These are phyloP conservation scores for Zosterops lateralis DNA, from an alignment of 2,113 vertebrate genomes.

Conservation along the genomic window DNA sequence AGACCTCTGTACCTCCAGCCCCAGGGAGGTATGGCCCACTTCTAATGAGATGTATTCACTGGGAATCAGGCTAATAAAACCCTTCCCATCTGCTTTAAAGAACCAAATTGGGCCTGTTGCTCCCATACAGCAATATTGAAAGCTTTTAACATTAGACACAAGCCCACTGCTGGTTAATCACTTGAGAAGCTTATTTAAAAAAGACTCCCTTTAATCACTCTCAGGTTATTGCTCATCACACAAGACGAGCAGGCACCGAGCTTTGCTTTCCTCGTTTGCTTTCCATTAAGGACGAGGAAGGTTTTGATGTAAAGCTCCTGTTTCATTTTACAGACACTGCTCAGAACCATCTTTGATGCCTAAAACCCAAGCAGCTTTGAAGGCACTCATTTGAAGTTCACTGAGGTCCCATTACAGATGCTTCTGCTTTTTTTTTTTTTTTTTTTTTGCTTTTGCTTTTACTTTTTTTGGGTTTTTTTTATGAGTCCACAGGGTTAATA, in stretches of 20 bases:
- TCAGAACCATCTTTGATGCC: constrained; percentile 34
- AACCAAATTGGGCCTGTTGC: not conserved
- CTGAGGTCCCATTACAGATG: not conserved
- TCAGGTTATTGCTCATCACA: not conserved
- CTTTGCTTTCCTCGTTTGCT: constrained; percentile 10
- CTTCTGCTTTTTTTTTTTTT: not conserved
- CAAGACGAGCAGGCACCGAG: fast-evolving
- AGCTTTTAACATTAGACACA: not conserved
- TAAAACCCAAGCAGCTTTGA: constrained; percentile 14
- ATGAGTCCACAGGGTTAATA: not conserved
- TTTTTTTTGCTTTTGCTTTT: no score
- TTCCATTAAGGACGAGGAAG: constrained; percentile 18
- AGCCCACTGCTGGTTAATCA: not conserved
- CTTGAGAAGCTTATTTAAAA: not conserved
- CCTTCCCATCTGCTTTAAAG: not conserved
- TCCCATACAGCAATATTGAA: not conserved
- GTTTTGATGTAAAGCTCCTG: constrained; percentile 13
- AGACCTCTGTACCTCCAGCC: not conserved
- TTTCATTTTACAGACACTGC: constrained; percentile 19
- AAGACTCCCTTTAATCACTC: not conserved
- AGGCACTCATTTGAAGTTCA: not conserved
- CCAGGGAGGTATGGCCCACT: not conserved
- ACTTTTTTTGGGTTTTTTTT: no score
- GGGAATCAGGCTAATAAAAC: not conserved
- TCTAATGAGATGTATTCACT: not conserved